These are phyloP conservation scores for Caiman crocodilus DNA, from an alignment of 2,797 vertebrate species.

Conservation along the genomic window DNA sequence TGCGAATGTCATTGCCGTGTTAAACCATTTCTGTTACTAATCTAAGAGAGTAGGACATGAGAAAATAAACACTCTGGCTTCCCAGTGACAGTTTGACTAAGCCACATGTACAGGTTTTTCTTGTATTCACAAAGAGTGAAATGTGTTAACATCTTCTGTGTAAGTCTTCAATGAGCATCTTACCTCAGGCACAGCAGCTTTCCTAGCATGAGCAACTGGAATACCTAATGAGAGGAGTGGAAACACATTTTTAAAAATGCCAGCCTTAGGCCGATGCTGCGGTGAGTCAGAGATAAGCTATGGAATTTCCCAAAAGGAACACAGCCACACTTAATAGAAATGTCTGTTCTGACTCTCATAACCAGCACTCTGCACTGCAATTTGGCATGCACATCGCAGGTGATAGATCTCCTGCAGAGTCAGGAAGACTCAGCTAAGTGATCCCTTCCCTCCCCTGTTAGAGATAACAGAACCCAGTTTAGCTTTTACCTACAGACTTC, in stretches of 20 bases:
- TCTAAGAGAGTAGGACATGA: neutral
- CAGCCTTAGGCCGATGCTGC: neutral
- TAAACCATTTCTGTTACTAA: neutral
- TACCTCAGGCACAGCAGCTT: neutral
- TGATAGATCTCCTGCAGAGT: neutral
- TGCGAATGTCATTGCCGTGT: neutral
- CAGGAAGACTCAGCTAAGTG: neutral
- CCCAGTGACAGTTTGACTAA: neutral
- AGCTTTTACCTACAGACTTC: neutral
- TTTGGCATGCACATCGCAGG: neutral
- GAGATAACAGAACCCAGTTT: neutral
- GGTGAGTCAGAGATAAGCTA: neutral
- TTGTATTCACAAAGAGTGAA: neutral
- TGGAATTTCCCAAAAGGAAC: neutral
- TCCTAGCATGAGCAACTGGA: neutral
- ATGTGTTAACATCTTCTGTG: fast-evolving
- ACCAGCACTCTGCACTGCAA: neutral
- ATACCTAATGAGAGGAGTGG: neutral
- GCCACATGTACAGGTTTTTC: neutral
- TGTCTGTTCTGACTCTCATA: neutral
- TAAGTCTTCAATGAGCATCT: neutral
- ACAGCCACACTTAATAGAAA: neutral
- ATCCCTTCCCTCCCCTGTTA: neutral
- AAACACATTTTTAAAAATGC: neutral
- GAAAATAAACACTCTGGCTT: neutral